Evolutionary conservation across 2,888 invertebrate species (phyloP).

Genomic region (Lymantria dispar): DNA sequence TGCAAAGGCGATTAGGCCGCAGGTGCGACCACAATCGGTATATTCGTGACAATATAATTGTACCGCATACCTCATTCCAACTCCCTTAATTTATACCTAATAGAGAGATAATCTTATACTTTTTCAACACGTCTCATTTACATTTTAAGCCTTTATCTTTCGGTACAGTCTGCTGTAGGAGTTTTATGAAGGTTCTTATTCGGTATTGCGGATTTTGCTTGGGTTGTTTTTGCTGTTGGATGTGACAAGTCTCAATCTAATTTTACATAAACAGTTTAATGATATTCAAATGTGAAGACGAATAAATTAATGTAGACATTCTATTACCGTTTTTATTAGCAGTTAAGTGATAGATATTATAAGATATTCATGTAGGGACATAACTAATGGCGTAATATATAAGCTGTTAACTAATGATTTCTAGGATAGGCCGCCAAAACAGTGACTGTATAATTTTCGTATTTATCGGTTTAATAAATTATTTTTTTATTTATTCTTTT

Average conservation of each 20-base stretch:
- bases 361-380: too few species aligned
- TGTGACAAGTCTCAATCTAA: background rate
- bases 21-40: slow-evolving; percentile 42
- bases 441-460: too few species aligned
- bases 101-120: slow-evolving; percentile 76
- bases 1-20: slow-evolving; percentile 37
- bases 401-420: too few species aligned
- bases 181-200: slow-evolving; percentile 19
- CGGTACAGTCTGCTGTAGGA: slow-evolving; percentile 27
- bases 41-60: slow-evolving; percentile 81
- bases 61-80: slow-evolving; percentile 70
- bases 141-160: slow-evolving; percentile 70
- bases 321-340: too few species aligned
- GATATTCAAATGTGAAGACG: too few species aligned
- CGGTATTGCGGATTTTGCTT: slow-evolving; percentile 8
- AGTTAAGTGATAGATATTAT: too few species aligned
- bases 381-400: too few species aligned
- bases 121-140: slow-evolving; percentile 76
- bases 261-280: background rate
- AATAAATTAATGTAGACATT: too few species aligned
- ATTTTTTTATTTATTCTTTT: too few species aligned
- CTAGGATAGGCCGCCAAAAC: too few species aligned
- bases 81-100: slow-evolving; percentile 79
- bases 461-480: too few species aligned
- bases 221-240: slow-evolving; percentile 2